Percentiles rank a stretch among this genome's conserved stretches.
Evolutionary conservation across 2,113 vertebrate species (phyloP).

Genomic region (Prolemur simus): DNA sequence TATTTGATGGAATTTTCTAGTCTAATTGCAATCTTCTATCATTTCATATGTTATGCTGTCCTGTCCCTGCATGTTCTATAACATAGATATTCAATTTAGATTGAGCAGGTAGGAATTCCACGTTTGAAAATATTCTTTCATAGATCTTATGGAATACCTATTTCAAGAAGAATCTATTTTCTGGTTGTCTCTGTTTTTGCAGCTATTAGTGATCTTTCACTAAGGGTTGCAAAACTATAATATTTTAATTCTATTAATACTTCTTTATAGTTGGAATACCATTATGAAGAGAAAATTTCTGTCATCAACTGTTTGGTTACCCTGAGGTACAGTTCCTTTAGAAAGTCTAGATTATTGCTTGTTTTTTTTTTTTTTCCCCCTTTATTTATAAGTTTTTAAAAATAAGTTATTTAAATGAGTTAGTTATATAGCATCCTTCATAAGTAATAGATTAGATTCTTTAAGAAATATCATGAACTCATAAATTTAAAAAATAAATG

Average conservation of each 20-base stretch:
- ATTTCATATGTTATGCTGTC: not conserved
- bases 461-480: not conserved
- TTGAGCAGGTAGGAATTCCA: not conserved
- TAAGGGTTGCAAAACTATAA: not conserved
- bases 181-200: not conserved
- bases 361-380: not conserved
- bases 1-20: not conserved
- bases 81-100: not conserved
- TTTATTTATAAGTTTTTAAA: not conserved
- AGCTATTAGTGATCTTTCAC: not conserved
- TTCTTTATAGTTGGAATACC: not conserved
- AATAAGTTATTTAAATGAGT: not conserved
- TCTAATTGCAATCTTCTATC: not conserved
- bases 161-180: not conserved
- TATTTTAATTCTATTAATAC: not conserved
- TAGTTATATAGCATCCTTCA: not conserved
- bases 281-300: not conserved
- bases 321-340: not conserved
- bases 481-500: not conserved
- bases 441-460: not conserved
- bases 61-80: not conserved
- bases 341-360: not conserved
- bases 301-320: not conserved
- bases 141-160: not conserved
- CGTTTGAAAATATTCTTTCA: not conserved